A percentile compares a stretch with the other conserved stretches of the same genome.
Conservation (phyloP, 2,888 invertebrate genomes). For the Macrophya annulata region DNA sequence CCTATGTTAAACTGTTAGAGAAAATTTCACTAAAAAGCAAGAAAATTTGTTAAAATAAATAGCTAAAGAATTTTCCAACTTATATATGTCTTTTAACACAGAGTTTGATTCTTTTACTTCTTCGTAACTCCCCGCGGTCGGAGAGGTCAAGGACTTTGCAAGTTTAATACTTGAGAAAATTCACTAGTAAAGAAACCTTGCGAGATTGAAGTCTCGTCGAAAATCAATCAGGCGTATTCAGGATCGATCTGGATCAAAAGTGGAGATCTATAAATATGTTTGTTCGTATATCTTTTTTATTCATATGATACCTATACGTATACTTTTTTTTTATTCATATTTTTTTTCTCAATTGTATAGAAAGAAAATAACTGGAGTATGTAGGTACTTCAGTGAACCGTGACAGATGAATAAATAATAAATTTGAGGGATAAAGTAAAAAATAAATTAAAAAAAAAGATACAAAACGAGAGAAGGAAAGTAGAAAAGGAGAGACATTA, state of each 20-base stretch:
- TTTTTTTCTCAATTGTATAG: background rate
- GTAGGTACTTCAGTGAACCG: background rate
- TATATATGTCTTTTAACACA: background rate
- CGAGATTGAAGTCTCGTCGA: background rate
- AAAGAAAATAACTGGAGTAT: background rate
- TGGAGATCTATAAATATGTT: background rate
- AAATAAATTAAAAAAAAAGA: too few species aligned
- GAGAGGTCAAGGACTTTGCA: background rate
- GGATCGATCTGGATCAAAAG: background rate
- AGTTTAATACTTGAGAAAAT: background rate
- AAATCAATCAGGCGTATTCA: too few species aligned
- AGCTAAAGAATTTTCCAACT: background rate
- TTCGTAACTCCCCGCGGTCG: background rate
- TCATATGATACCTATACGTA: background rate
- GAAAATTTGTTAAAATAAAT: background rate
- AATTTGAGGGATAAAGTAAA: background rate
- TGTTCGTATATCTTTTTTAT: background rate
- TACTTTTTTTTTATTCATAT: background rate
- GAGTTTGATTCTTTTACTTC: background rate
- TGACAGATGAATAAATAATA: background rate
- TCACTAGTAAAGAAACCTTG: background rate
- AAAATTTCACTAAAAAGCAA: background rate
- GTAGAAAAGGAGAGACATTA: background rate
- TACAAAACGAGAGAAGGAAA: background rate
- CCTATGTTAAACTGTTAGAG: background rate